Base-by-base conservation (phyloP, 2,113 vertebrate genomes). In the Oryzias curvinotus region DNA sequence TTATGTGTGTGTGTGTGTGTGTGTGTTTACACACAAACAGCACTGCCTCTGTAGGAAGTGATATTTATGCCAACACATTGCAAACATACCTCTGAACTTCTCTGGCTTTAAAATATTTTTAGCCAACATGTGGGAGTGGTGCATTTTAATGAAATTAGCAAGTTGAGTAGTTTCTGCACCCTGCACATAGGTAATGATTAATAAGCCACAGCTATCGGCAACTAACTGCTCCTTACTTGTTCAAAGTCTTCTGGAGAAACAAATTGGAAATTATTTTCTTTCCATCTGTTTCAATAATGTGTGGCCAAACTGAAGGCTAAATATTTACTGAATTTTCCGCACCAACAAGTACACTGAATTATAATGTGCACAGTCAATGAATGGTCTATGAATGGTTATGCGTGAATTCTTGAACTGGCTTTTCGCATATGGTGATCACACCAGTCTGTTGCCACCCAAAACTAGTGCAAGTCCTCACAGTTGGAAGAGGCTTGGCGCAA, bases 81-180 rank as follows among this genome's bases (percentile, higher is more conserved):
- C 21, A 23, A 23, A 23, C 21, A 23, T 23, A 23, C 21, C 21
- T 23, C 75, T 81, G 73, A 88, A 86, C 80, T 83, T 82, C 77
- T 75, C 65, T 80, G 78, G 83, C 74, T 83, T 57, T 68, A 76
- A 75, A 79, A 74, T 72, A 16, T 88, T 89, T 90, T 83, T 88
- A 87, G 79, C 62, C 68, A 47, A 76, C 70, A 79, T 85, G 87
- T 89, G 81, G 87, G 89, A 88, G 87, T 88, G 63, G 81, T 87
- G 84, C 83, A 75, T 82, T 85, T 88, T 85, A 90, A 90, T 88
- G 85, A 87, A 89, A 75, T 57, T 19, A 89, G 79, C 85, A 80
- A 86, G 68, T 81, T 76, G 60, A 64, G 78, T 76, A 81, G 78
- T 89, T 88, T 87, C 82, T 85, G 71, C 70, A 49, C 78, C 62